Evolutionary conservation across 2,888 invertebrate genomes (phyloP).

Genomic region (Tridacna crocea): DNA sequence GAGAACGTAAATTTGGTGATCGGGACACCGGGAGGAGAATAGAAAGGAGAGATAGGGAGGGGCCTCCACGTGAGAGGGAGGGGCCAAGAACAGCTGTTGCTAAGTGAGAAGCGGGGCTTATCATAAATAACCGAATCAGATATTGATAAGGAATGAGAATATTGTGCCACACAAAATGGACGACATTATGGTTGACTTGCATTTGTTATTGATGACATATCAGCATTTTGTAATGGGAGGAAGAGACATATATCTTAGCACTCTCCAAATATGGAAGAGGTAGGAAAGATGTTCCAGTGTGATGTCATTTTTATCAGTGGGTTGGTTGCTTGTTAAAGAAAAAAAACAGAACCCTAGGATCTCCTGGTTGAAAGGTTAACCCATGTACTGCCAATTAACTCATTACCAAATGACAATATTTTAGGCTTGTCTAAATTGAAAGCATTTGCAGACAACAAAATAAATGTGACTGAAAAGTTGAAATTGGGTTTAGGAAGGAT

Average conservation of each 20-base stretch:
- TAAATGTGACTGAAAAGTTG: too few relatives aligned
- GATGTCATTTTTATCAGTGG: too few relatives aligned
- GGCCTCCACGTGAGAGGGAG: slow-evolving; percentile 37
- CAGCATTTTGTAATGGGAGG: slow-evolving; percentile 47
- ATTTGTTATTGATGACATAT: slow-evolving; percentile 49
- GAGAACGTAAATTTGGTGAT: slow-evolving; percentile 45
- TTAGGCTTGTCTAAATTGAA: neutral
- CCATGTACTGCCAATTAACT: neutral
- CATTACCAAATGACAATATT: neutral
- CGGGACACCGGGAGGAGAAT: slow-evolving; percentile 26
- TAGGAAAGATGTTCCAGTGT: neutral
- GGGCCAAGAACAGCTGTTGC: slow-evolving; percentile 45
- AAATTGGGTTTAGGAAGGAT: too few relatives aligned
- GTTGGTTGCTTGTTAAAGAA: too few relatives aligned
- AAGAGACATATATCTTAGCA: neutral
- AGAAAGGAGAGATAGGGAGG: slow-evolving; percentile 41
- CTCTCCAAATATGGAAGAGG: neutral
- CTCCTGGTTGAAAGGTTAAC: neutral
- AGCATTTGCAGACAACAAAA: neutral
- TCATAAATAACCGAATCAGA: neutral
- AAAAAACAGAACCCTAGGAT: too few relatives aligned
- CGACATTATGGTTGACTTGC: slow-evolving; percentile 26
- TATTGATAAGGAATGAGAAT: neutral
- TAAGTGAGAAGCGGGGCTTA: slow-evolving; percentile 25
- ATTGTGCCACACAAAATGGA: slow-evolving; percentile 21